Percentiles rank a stretch among this genome's conserved stretches.
Evolutionary conservation across 2,113 vertebrate genomes (phyloP).

Genomic region (Mixornis gularis): DNA sequence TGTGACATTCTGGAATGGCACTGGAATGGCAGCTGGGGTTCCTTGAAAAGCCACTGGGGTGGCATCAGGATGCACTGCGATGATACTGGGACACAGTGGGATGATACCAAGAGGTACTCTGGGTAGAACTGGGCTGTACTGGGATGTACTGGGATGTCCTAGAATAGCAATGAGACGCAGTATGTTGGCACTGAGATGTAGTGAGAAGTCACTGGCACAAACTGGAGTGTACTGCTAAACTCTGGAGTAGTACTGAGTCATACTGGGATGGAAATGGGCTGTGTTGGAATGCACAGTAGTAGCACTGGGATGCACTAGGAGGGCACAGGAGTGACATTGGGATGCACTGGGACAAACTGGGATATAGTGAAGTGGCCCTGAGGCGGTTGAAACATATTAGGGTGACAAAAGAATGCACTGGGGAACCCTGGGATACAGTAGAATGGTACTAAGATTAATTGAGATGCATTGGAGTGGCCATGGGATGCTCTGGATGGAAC

Average conservation of each 20-base stretch:
- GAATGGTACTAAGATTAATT: not conserved
- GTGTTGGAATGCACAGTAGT: not conserved
- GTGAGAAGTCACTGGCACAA: not conserved
- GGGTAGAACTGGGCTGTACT: not conserved
- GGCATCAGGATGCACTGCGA: rapidly evolving
- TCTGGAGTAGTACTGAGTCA: not conserved
- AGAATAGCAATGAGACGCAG: not conserved
- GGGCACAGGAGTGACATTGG: not conserved
- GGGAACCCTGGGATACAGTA: no score
- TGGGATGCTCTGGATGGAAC: not conserved
- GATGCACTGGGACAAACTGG: not conserved
- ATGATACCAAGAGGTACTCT: not conserved
- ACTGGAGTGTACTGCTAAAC: not conserved
- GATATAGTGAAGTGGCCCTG: not conserved
- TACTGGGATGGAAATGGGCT: not conserved
- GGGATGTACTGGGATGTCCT: not conserved
- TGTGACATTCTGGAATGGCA: not conserved
- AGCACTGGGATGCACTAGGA: not conserved
- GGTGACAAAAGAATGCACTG: not conserved
- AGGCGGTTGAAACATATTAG: no score
- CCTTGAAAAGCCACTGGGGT: not conserved
- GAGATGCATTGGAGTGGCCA: not conserved
- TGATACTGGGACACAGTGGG: not conserved
- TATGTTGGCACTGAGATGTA: not conserved
- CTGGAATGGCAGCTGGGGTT: not conserved